Base-by-base conservation (phyloP, 2,113 vertebrate genomes). In the Chionodraco myersi region DNA sequence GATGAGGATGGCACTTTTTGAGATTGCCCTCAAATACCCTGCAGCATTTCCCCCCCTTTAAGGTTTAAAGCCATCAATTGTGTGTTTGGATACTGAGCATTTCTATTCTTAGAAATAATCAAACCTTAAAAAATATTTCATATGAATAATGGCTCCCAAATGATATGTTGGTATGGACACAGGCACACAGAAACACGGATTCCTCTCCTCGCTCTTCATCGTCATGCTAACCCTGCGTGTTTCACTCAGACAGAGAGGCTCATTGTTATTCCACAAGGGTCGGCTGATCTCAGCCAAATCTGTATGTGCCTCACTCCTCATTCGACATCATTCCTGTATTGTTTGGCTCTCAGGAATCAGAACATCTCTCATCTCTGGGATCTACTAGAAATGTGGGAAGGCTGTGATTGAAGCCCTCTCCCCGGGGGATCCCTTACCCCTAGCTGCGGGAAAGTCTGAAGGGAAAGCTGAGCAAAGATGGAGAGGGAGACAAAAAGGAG, bases 241-340 rank as follows among this genome's bases (percentile, higher is more conserved):
- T 90, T 86, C 81, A 66, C 90, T 78, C 88, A 92, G 90, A 87
- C 85, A 80, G 87, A 71, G 82, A 57, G 77, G 83, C 91, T 94
- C 91, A 93, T 93, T 93, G 92, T 92, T 93, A 94, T 94, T 94
- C 93, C 80, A 84, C 67, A 77, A 89, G 89, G 87, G 89, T 93
- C 76, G 92, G 90, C 85, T 83, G 89, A 91, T 89, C 91, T 84
- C 86, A 89, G 82, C 89, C 90, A 91, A 93, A 93, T 93, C 90
- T 88, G 83, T 85, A 88, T 84, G 73, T 65, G 82, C 86, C 78
- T 83, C 73, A 23, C 79, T 92, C 88, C 79, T 90, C 79, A 87
- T 90, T 91, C 80, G 87, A 83, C 86, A 89, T 92, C 85, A 88
- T 88, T 88, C 88, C 86, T 83, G 85, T 66, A 80, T 91, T 90